Evolutionary conservation across 2,113 vertebrate genomes (phyloP).

Genomic region (Sinosuthora webbiana): DNA sequence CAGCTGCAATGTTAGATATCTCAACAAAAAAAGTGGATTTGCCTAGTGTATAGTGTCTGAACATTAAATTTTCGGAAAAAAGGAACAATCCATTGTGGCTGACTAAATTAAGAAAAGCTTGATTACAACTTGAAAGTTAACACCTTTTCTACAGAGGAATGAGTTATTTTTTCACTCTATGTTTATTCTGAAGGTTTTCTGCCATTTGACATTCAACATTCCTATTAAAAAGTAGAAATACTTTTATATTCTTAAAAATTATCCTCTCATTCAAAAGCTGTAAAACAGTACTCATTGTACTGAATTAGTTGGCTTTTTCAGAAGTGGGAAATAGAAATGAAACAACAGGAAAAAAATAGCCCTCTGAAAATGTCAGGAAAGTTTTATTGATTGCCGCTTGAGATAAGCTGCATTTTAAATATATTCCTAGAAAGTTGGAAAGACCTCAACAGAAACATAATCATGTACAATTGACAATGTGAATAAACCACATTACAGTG

Average conservation of each 20-base stretch:
- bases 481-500: background rate
- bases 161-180: background rate
- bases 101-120: background rate
- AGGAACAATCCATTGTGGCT: background rate
- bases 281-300: background rate
- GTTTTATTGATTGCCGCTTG: background rate
- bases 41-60: background rate
- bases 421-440: background rate
- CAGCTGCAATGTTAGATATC: background rate
- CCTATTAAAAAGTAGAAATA: background rate
- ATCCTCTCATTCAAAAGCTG: background rate
- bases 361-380: background rate
- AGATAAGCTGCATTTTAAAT: constrained; percentile 9
- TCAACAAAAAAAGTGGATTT: background rate
- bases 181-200: background rate
- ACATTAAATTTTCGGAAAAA: background rate
- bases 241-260: background rate
- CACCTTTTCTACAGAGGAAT: background rate
- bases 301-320: background rate
- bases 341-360: background rate
- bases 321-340: background rate
- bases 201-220: background rate
- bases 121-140: background rate
- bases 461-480: background rate
- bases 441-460: background rate